Conservation (phyloP, 1,140 invertebrate genomes). For the Sogatella furcifera region DNA sequence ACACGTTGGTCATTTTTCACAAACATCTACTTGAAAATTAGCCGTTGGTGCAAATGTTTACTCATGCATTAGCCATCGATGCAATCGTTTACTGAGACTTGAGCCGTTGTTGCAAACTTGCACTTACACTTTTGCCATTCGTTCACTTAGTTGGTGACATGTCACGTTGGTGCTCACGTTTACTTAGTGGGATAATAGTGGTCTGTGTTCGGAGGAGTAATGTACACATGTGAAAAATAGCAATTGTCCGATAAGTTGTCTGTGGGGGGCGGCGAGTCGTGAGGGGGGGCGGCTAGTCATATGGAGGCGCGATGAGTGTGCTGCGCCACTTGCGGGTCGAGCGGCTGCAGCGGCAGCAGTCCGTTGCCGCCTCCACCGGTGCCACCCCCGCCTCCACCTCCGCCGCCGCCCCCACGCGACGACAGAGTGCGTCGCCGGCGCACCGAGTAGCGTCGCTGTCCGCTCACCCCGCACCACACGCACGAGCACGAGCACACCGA, state of each 20-base stretch:
- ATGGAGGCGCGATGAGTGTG: conserved; percentile 41
- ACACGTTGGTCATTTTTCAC: too few species aligned
- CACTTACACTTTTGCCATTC: too few species aligned
- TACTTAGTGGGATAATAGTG: background rate
- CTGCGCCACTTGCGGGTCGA: conserved; percentile 31
- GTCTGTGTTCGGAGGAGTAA: background rate
- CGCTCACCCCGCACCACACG: conserved; percentile 42
- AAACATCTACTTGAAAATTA: too few species aligned
- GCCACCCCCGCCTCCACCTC: conserved; percentile 24
- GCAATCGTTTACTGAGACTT: too few species aligned
- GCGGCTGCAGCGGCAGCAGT: conserved; percentile 37
- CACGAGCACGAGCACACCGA: conserved; percentile 78
- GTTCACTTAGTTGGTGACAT: too few species aligned
- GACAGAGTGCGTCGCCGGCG: conserved; percentile 16
- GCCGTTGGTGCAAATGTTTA: too few species aligned
- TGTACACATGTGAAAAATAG: background rate
- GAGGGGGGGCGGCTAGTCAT: conserved; percentile 30
- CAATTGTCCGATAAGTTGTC: background rate
- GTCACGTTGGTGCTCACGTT: too few species aligned
- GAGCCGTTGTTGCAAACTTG: too few species aligned
- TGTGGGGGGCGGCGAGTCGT: background rate
- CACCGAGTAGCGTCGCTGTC: background rate
- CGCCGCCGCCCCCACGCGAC: conserved; percentile 45
- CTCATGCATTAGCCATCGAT: too few species aligned
- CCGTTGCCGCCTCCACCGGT: conserved; percentile 20